Percentiles rank a stretch among this genome's conserved stretches.
Conservation (phyloP, 2,113 vertebrate genomes). For the Eidolon helvum region DNA sequence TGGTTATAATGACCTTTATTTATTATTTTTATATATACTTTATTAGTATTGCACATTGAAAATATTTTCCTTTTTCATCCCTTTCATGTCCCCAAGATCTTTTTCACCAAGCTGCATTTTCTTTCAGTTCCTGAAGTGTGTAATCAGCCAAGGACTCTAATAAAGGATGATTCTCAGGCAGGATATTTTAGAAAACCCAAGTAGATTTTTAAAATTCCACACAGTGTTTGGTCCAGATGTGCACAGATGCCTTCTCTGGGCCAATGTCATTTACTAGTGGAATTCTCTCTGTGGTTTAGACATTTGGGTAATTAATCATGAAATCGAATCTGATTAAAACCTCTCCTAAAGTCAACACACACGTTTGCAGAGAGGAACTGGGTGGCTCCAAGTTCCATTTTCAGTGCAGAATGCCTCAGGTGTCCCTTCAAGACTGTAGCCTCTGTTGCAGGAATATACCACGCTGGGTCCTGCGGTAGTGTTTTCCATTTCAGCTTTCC, state of each 20-base stretch:
- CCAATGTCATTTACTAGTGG: neutral
- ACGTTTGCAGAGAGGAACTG: constrained; percentile 92
- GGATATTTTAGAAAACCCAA: neutral
- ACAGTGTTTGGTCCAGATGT: neutral
- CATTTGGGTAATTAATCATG: neutral
- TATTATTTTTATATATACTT: neutral
- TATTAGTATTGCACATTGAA: neutral
- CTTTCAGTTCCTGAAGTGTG: neutral
- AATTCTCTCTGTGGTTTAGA: neutral
- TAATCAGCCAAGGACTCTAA: neutral
- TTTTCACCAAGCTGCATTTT: constrained; percentile 8
- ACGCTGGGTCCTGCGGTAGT: constrained; percentile 85
- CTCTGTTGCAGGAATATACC: constrained; percentile 88
- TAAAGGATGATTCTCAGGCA: neutral
- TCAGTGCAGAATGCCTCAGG: constrained; percentile 86
- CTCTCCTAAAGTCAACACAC: constrained; percentile 80
- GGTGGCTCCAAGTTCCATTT: constrained; percentile 90
- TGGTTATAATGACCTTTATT: neutral
- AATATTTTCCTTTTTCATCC: neutral
- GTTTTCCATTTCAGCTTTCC: constrained; percentile 86
- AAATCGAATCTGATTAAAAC: neutral
- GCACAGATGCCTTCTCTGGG: neutral
- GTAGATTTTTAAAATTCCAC: neutral
- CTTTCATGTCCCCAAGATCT: neutral
- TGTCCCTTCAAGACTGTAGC: constrained; percentile 90